Evolutionary conservation across 2,113 vertebrate genomes (phyloP), one percentile per base, ranked within the genome.

Genomic region (Tachycineta bicolor): DNA sequence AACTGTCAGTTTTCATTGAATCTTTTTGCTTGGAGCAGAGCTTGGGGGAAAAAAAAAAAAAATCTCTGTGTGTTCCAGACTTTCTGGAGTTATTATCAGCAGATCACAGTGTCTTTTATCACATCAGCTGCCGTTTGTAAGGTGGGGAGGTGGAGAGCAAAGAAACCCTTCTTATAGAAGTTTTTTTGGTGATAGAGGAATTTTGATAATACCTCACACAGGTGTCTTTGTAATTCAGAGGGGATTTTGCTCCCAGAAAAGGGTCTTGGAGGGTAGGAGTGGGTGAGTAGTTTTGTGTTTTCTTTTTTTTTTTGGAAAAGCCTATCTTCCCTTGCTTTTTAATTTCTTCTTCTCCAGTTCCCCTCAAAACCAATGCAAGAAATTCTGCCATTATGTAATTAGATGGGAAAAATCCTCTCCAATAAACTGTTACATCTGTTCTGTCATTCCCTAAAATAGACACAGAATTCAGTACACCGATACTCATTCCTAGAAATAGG

Each of bases 401-500:
- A 58, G 39, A 41, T 71, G 58, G 41, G 70, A 92, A 83, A 31
- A 87, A 87, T 77, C 23, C 41, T 88, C 46, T 65, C 47, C 70
- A 84, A 9, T 91, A 83, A 94, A 69, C 53, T 56, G 56, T 76
- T 91, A 16, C n/a, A 60, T 93, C 41, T 85, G 14, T 67, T 77
- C 47, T 94, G 56, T 64, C 65, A 26, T 73, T 74, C 75, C 63
- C 44, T 34, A 74, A 88, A 94, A 87, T 62, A 90, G 79, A 46
- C 56, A 43, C 29, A 46, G 71, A 58, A 88, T 86, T 83, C 71
- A 69, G 63, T 79, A 46, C n/a, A 78, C 43, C 1, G 0, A 22
- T 89, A 46, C 26, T 69, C 33, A 14, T 88, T 88, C 83, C 71
- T 88, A 77, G 82, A 90, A 88, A 85, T 53, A 92, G 82, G 22